Evolutionary conservation across 2,888 invertebrate genomes (phyloP).

Genomic region (Limnephilus marmoratus): DNA sequence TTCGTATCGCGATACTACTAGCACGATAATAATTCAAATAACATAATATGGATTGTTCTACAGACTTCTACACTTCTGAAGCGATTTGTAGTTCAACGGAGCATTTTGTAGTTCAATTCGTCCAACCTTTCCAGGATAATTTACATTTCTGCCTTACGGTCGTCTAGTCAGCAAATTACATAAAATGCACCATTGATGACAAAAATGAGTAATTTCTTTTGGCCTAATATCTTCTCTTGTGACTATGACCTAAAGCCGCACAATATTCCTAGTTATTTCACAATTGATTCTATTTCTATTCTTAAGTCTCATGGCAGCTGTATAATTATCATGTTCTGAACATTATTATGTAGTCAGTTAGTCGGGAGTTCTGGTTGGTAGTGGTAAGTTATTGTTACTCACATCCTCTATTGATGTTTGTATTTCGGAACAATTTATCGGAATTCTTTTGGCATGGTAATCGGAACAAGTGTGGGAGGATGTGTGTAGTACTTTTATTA

Average conservation of each 20-base stretch:
- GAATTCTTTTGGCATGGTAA: slow-evolving; percentile 34
- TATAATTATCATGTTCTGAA: neutral
- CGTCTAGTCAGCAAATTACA: neutral
- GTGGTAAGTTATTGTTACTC: neutral
- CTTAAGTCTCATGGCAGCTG: neutral
- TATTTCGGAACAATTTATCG: slow-evolving; percentile 19
- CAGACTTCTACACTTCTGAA: no score
- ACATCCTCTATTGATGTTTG: slow-evolving; percentile 2
- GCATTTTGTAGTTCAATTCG: no score
- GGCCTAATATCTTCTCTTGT: neutral
- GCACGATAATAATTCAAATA: no score
- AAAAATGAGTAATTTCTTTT: neutral
- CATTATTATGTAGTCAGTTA: neutral
- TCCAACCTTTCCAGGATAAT: neutral
- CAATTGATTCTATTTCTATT: neutral
- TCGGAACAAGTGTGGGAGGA: slow-evolving; percentile 22
- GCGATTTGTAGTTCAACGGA: no score
- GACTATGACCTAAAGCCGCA: neutral
- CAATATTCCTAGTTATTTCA: neutral
- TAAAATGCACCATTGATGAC: neutral
- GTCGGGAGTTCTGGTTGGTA: neutral
- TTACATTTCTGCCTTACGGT: neutral
- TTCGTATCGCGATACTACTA: no score
- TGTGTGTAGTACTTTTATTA: neutral
- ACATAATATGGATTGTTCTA: no score